Conservation (phyloP, 2,888 invertebrate genomes). For the Apodemia zela region DNA sequence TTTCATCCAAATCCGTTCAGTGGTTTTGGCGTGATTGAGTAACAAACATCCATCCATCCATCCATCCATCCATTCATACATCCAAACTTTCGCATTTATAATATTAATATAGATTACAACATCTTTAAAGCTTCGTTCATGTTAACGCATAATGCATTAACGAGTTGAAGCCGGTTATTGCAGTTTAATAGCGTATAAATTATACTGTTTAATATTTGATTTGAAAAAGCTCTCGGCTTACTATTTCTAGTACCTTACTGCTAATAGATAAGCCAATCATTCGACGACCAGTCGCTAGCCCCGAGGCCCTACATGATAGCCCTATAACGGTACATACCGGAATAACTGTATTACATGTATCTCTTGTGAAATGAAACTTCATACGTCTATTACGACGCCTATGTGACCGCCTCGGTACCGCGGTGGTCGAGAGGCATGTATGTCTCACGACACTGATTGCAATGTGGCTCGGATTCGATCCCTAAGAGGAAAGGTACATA, state of each 20-base stretch:
- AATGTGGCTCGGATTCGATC: too few species aligned
- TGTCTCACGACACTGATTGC: neutral
- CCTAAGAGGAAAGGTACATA: too few species aligned
- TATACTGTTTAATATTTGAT: neutral
- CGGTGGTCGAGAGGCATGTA: neutral
- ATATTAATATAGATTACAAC: too few species aligned
- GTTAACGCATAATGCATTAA: too few species aligned
- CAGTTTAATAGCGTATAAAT: neutral
- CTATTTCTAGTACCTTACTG: neutral
- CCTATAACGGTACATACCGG: constrained; percentile 47
- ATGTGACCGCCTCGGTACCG: neutral
- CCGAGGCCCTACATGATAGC: constrained; percentile 27
- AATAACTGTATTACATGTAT: constrained; percentile 47
- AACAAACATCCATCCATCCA: too few species aligned
- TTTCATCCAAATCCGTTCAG: too few species aligned
- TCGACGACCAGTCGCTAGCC: constrained; percentile 4
- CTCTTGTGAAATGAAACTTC: neutral
- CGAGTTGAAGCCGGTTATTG: neutral
- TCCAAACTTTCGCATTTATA: too few species aligned
- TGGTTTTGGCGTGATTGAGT: too few species aligned
- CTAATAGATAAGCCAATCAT: constrained; percentile 11
- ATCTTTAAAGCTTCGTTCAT: too few species aligned
- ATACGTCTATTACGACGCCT: neutral
- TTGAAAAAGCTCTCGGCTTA: neutral
- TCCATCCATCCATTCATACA: too few species aligned